These are phyloP conservation scores for Drosophila virilis DNA, from an alignment of 1,140 invertebrate species.

Conservation along the genomic window DNA sequence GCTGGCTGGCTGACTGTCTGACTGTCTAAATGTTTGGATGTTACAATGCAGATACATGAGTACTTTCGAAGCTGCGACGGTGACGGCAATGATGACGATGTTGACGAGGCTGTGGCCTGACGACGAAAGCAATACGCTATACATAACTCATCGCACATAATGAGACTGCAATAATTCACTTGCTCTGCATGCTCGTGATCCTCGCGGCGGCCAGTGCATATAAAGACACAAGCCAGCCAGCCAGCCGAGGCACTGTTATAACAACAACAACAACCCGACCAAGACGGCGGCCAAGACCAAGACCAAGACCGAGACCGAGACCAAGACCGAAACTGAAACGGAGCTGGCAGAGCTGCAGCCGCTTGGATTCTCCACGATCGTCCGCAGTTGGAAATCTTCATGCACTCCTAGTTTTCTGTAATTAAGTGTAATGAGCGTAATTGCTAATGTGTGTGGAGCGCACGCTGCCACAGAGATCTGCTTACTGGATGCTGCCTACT, in stretches of 20 bases:
- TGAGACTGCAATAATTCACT: constrained; percentile 84
- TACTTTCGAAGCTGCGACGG: constrained; percentile 57
- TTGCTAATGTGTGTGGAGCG: constrained; percentile 82
- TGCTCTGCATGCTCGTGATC: constrained; percentile 77
- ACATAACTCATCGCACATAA: constrained; percentile 84
- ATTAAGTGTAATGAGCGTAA: constrained; percentile 84
- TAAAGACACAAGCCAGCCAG: constrained; percentile 60
- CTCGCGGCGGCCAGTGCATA: constrained; percentile 53
- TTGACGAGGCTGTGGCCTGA: constrained; percentile 70
- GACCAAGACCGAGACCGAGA: constrained; percentile 13
- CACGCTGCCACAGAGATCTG: constrained; percentile 54
- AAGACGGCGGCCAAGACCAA: constrained; percentile 4
- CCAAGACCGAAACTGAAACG: constrained; percentile 29
- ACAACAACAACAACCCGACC: constrained; percentile 33
- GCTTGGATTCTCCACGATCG: constrained; percentile 33
- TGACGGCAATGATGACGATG: constrained; percentile 54
- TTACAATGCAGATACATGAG: constrained; percentile 78
- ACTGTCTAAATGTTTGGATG: constrained; percentile 57
- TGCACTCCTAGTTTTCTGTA: constrained; percentile 83
- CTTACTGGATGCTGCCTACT: not conserved
- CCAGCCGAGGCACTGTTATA: constrained; percentile 44
- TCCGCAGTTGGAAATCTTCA: constrained; percentile 79
- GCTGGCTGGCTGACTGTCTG: constrained; percentile 1
- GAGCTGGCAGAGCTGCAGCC: constrained; percentile 30
- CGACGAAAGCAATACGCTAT: constrained; percentile 84